These are phyloP conservation scores for Felis chaus DNA, from an alignment of 2,113 vertebrate species.

Conservation along the genomic window DNA sequence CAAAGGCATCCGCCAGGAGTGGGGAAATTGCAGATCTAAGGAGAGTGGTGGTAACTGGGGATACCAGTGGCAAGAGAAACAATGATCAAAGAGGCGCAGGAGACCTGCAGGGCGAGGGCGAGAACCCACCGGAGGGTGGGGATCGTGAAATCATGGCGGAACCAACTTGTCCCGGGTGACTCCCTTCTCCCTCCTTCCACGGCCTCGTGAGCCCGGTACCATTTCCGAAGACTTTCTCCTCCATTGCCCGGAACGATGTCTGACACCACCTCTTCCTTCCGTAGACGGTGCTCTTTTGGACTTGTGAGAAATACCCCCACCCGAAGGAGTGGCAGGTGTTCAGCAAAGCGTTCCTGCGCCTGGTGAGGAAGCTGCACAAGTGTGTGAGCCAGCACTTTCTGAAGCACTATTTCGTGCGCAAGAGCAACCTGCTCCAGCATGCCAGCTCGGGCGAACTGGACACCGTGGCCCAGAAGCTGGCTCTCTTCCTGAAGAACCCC, in stretches of 20 bases:
- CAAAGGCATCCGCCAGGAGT: background rate
- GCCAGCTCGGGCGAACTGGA: constrained; percentile 86
- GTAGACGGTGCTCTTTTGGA: constrained; percentile 90
- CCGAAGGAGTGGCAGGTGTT: constrained; percentile 86
- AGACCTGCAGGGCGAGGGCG: background rate
- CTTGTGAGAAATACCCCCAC: constrained; percentile 90
- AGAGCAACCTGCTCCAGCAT: constrained; percentile 89
- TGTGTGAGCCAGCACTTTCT: constrained; percentile 89
- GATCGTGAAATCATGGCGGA: rapidly evolving
- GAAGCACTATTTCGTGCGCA: constrained; percentile 87
- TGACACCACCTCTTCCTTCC: constrained; percentile 70
- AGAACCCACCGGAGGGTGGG: background rate
- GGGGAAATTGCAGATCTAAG: background rate
- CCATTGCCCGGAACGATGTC: rapidly evolving
- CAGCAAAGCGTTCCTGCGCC: constrained; percentile 82
- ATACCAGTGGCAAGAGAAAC: background rate
- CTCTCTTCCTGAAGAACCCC: constrained; percentile 85
- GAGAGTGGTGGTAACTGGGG: too few relatives aligned
- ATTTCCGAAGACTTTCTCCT: rapidly evolving
- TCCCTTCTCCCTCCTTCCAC: background rate
- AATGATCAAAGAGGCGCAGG: rapidly evolving
- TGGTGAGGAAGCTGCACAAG: constrained; percentile 88
- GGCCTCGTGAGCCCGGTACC: background rate
- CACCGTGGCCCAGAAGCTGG: constrained; percentile 84
- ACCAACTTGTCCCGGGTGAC: background rate